Percentiles rank a stretch among this genome's conserved stretches.
These are phyloP conservation scores for Argynnis bischoffii DNA, from an alignment of 2,888 invertebrate genomes.

Conservation along the genomic window DNA sequence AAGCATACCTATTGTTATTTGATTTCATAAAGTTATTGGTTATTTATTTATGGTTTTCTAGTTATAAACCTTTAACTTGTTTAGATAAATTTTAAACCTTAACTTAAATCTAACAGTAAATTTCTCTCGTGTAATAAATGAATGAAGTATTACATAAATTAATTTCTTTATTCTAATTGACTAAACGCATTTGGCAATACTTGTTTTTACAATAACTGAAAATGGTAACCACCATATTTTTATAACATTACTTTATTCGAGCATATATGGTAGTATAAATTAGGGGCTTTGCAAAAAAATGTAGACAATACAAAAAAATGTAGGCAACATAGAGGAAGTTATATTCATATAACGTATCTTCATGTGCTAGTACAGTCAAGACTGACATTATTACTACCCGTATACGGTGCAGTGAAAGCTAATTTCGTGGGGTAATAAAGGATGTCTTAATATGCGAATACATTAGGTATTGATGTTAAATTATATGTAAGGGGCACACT, in stretches of 20 bases:
- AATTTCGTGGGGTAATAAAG: slow-evolving; percentile 29
- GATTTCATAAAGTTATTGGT: background rate
- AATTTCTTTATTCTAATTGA: no score
- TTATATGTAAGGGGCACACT: slow-evolving; percentile 11
- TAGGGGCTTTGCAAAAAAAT: slow-evolving; percentile 14
- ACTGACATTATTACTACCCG: slow-evolving; percentile 19
- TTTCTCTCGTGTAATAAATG: no score
- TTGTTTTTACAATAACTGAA: background rate
- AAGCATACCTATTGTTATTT: background rate
- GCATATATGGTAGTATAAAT: slow-evolving; percentile 6
- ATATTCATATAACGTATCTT: slow-evolving; percentile 10
- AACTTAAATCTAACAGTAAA: no score
- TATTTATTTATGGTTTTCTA: no score
- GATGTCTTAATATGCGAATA: slow-evolving; percentile 29
- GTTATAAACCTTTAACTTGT: no score
- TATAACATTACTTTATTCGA: background rate
- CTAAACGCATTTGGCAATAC: background rate
- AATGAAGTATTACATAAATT: no score
- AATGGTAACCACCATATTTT: slow-evolving; percentile 10
- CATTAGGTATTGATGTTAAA: slow-evolving; percentile 10
- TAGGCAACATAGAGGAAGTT: slow-evolving; percentile 21
- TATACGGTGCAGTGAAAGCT: slow-evolving; percentile 33
- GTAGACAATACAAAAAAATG: slow-evolving; percentile 16
- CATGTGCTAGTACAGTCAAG: slow-evolving; percentile 13
- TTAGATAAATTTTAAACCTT: no score